A percentile compares a stretch with the other conserved stretches of the same genome.
Evolutionary conservation across 2,888 invertebrate genomes (phyloP).

Genomic region (Cephus rjabovi): DNA sequence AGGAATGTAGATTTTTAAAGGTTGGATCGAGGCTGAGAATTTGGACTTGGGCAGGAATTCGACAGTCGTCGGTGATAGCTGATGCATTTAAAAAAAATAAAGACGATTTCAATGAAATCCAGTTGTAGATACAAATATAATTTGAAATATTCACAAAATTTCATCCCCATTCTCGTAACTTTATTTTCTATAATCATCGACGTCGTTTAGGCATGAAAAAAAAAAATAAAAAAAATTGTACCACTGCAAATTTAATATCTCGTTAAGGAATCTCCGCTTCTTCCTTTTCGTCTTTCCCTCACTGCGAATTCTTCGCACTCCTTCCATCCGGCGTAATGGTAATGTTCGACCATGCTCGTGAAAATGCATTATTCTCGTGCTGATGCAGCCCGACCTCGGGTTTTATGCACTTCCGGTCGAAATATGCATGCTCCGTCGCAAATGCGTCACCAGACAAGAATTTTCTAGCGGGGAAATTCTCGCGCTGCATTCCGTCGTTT

Average conservation of each 20-base stretch:
- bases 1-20: not conserved
- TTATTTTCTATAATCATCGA: not conserved
- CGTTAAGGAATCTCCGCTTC: not conserved
- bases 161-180: not conserved
- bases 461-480: not conserved
- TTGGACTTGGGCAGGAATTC: not conserved
- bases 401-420: constrained; percentile 6
- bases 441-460: not conserved
- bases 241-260: not conserved
- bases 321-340: not conserved
- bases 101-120: not conserved
- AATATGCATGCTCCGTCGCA: not conserved
- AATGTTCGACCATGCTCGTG: not conserved
- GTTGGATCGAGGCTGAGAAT: not conserved
- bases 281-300: not conserved
- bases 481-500: not conserved
- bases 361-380: not conserved
- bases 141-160: not conserved
- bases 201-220: not conserved
- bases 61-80: not conserved
- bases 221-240: not conserved
- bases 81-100: not conserved
- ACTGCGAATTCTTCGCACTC: not conserved
- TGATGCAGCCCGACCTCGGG: not conserved
- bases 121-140: not conserved